Evolutionary conservation across 2,797 vertebrate species (phyloP), one percentile per base, ranked within the genome.

Genomic region (Megalops cyprinoides): DNA sequence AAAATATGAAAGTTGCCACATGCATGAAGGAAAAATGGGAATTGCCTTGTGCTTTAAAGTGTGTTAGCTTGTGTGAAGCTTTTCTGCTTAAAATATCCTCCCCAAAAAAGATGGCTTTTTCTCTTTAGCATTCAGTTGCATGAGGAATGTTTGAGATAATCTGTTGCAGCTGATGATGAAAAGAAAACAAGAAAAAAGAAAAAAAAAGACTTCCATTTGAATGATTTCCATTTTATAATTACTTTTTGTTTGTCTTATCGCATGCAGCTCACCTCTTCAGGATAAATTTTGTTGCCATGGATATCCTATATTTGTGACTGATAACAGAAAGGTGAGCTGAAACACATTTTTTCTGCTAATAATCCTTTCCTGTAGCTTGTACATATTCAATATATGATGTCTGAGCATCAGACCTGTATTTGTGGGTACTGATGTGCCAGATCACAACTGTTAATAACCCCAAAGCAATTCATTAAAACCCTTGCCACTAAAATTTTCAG

Each of bases 231-330:
- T 39, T 39, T 71, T 31, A 39, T 69, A 39, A 69, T 69, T 39
- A 39, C 65, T 71, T 71, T 71, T 42, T 53, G 51, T 53, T 53
- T 14, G 51, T 14, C 51, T 53, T 71, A 44, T 44, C 39, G 3
- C 18, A 44, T 39, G 23, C 67, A 44, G 18, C 39, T 42, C 67
- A 71, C 39, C 37, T 71, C 44, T 42, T 37, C 37, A 23, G 10
- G 39, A 44, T 71, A n/a, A 1, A 44, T 71, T 44, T 71, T 71
- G 67, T 71, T 71, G 67, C 67, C 67, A 71, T 71, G 67, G 67
- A 71, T 71, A 71, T 71, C 67, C 37, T 23, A 7, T 44, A 44
- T 44, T 42, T 8, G 39, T 42, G 39, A 23, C 37, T 44, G 39
- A 71, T 71, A 71, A 71, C 37, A 37, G 2, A 71, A n/a, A 44